phyloP scores from a whole-genome alignment of 2,797 vertebrate species.

The Muraenolepis orangiensis region DNA sequence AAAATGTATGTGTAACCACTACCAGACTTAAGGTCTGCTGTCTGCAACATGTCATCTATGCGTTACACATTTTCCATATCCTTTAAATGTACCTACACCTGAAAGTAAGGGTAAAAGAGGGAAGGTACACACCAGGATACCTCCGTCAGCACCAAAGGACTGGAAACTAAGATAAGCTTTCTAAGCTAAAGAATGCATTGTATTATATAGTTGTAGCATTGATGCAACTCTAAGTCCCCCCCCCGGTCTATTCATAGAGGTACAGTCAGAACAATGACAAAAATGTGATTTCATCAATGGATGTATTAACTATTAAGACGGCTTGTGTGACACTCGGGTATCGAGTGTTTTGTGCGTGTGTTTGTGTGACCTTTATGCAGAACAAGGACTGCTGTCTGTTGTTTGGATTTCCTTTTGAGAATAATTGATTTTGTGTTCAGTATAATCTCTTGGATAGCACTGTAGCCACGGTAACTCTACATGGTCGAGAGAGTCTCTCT shows the following conservation, averaged over 20 bases:
- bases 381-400: background rate
- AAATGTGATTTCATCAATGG: background rate
- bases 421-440: slow-evolving; percentile 12
- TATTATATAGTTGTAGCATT: background rate
- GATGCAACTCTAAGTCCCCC: background rate
- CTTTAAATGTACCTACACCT: background rate
- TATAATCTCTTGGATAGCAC: slow-evolving; percentile 28
- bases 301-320: background rate
- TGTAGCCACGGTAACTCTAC: slow-evolving; percentile 46
- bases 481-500: slow-evolving; percentile 3
- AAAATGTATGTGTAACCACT: background rate
- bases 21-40: background rate
- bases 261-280: background rate
- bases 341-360: background rate
- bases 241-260: background rate
- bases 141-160: background rate
- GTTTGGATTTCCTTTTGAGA: background rate
- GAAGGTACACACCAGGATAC: background rate
- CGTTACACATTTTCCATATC: background rate
- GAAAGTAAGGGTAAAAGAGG: background rate
- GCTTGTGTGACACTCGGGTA: background rate
- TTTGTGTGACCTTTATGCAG: background rate
- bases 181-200: background rate
- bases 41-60: background rate
- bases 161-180: background rate